Percentiles rank a stretch among this genome's conserved stretches.
Evolutionary conservation across 2,888 invertebrate species (phyloP).

Genomic region (Sipha maydis): DNA sequence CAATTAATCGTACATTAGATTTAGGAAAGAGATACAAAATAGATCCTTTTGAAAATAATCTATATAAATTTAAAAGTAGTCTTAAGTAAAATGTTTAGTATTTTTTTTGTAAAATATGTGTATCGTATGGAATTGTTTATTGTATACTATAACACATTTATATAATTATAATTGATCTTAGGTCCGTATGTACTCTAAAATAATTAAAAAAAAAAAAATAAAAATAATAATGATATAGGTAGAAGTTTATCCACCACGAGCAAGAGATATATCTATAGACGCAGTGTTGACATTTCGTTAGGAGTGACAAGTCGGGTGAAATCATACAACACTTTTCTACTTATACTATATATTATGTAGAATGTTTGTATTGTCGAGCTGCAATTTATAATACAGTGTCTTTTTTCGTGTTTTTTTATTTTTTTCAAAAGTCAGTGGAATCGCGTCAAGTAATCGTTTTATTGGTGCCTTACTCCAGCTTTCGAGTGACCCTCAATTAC

Average conservation of each 20-base stretch:
- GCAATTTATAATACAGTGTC: background rate
- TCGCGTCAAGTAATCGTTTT: constrained; percentile 40
- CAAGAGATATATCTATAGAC: background rate
- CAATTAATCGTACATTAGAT: no score
- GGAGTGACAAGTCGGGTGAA: background rate
- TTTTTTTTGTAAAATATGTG: no score
- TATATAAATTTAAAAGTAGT: no score
- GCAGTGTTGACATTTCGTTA: constrained; percentile 5
- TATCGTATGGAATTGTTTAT: no score
- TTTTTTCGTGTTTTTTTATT: background rate
- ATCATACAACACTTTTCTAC: background rate
- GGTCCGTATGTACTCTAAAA: no score
- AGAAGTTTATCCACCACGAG: background rate
- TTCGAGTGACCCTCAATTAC: constrained; percentile 7
- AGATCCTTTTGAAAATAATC: no score
- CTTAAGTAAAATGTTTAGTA: no score
- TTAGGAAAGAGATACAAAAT: no score
- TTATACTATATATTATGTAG: background rate
- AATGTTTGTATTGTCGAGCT: background rate
- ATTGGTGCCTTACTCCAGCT: background rate
- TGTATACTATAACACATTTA: no score
- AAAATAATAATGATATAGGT: no score
- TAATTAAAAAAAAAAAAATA: no score
- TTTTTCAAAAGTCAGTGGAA: constrained; percentile 26
- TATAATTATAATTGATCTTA: no score